These are phyloP conservation scores for Gallirallus australis DNA, from an alignment of 2,797 vertebrate species.

Conservation along the genomic window DNA sequence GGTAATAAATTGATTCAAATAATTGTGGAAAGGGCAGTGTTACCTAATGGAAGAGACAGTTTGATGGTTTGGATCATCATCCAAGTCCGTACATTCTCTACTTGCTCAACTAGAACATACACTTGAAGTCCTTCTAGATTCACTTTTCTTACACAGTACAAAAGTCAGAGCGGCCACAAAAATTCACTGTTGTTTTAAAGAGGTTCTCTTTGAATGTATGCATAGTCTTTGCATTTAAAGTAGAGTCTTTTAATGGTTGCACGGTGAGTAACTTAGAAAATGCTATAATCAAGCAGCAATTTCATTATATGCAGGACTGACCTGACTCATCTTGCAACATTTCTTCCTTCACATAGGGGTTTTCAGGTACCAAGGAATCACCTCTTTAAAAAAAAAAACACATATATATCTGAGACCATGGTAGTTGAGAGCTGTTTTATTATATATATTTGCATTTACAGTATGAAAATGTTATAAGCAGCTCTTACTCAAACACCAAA, in stretches of 20 bases:
- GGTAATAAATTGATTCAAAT: not conserved
- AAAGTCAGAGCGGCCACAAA: not conserved
- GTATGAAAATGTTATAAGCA: not conserved
- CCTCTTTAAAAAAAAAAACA: not conserved
- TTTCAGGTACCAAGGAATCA: not conserved
- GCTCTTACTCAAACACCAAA: not conserved
- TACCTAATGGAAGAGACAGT: not conserved
- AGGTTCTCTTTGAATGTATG: not conserved
- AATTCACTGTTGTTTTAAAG: not conserved
- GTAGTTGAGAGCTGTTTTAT: not conserved
- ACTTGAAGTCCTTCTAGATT: not conserved
- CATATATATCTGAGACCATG: not conserved
- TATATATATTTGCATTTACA: not conserved
- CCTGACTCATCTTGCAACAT: accelerated
- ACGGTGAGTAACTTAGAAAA: not conserved
- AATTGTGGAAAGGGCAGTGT: not conserved
- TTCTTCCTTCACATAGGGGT: not conserved
- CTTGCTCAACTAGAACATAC: not conserved
- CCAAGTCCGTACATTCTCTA: not conserved
- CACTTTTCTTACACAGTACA: not conserved
- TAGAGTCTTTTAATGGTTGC: not conserved
- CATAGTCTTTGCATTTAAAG: not conserved
- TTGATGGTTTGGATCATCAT: not conserved
- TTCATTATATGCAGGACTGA: not conserved
- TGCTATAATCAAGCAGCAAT: not conserved